Base-by-base conservation (phyloP, 2,888 invertebrate genomes). In the Eurois occulta region DNA sequence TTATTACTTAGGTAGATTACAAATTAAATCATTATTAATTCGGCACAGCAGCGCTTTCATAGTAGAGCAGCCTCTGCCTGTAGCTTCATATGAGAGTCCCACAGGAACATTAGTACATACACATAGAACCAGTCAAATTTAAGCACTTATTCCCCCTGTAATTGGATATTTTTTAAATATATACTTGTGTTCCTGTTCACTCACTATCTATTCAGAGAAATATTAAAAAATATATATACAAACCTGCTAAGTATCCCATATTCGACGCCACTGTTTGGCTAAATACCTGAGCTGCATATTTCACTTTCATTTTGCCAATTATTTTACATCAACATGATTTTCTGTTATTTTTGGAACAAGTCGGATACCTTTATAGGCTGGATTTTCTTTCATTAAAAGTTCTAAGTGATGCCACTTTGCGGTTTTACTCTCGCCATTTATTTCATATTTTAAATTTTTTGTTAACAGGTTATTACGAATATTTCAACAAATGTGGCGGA, bases 331-430 rank as follows among this genome's bases (percentile, higher is more conserved):
- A 0, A 85, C 74, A 62, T 90, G 90, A 24, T 67, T 64, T 32
- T 89, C 88, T 0, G 88, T 87, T 66, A 90, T 52, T 69, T 89
- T 90, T 13, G 78, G 82, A 10, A 90, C 65, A 21, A 90, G 48
- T 73, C 83, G 75, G 28, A 87, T 62, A 2, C 87, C 87, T 74
- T 87, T 79, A 28, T 88, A 88, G 4, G 78, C 79, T 10, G 85
- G 87, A 62, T 89, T 85, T 65, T 87, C 81, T 24, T 81, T 43
- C 65, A 79, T 43, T 1, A 90, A 38, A 4, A 68, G 21, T 35
- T 75, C 0, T 21, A 90, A 69, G 70, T 91, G 90, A 11, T 79
- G 52, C 90, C 90, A 90, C 80, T 89, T 87, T 18, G 88, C 90
- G 10, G 46, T 75, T 75, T 78, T 78, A 32, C 28, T 69, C 11